phyloP scores from a whole-genome alignment of 2,888 invertebrate genomes.

The Dryobotodes eremita region DNA sequence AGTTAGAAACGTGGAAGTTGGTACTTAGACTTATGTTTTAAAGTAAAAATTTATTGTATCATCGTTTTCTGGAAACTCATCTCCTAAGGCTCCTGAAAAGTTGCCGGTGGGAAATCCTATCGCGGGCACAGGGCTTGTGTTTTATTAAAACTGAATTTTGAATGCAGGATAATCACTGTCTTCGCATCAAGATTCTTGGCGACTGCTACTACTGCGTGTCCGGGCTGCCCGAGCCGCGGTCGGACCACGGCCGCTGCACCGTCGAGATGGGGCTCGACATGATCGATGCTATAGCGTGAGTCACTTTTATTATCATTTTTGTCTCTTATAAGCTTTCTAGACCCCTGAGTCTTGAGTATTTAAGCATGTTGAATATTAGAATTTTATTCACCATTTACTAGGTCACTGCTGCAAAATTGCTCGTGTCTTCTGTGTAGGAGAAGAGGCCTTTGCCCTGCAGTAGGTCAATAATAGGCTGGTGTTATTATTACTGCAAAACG shows the following conservation, averaged over 20 bases:
- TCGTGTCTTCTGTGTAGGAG: too few relatives aligned
- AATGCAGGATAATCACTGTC: conserved; percentile 94
- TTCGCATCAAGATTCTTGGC: conserved; percentile 96
- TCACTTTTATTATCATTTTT: conserved; percentile 58
- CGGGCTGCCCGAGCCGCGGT: conserved; percentile 96
- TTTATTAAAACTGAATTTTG: not conserved
- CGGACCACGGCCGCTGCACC: conserved; percentile 98
- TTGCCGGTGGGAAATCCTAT: not conserved
- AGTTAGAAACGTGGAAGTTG: not conserved
- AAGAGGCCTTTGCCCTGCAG: too few relatives aligned
- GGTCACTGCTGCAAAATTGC: too few relatives aligned
- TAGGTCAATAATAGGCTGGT: too few relatives aligned
- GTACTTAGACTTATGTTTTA: not conserved
- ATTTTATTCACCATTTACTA: too few relatives aligned
- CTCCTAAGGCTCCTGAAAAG: not conserved
- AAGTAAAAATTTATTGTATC: not conserved
- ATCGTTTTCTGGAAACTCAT: not conserved
- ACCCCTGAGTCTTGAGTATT: too few relatives aligned
- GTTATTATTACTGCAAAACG: too few relatives aligned
- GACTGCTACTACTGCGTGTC: conserved; percentile 98
- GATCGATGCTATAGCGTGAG: conserved; percentile 96
- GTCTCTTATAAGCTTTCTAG: not conserved
- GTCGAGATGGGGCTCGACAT: conserved; percentile 96
- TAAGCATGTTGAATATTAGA: too few relatives aligned
- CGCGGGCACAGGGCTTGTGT: not conserved